Evolutionary conservation across 2,113 vertebrate genomes (phyloP).

Genomic region (Ammodramus savannarum): DNA sequence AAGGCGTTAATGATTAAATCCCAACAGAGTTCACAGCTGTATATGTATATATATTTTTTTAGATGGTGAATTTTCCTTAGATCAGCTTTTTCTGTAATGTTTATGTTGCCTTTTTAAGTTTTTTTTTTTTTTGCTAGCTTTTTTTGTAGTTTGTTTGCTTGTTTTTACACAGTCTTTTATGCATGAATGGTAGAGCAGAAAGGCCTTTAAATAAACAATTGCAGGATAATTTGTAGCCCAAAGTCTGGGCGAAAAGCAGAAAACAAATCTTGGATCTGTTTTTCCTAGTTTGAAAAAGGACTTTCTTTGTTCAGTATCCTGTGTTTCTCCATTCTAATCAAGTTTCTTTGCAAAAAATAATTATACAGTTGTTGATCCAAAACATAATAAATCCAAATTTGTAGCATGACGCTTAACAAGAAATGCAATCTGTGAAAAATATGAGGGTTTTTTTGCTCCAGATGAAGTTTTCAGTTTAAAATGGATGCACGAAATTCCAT

Average conservation of each 20-base stretch:
- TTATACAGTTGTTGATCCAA: neutral
- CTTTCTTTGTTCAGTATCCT: neutral
- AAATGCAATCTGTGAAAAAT: neutral
- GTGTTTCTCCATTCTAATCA: neutral
- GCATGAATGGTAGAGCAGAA: neutral
- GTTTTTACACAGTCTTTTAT: neutral
- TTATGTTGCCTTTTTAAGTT: neutral
- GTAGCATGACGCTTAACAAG: fast-evolving
- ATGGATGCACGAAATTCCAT: neutral
- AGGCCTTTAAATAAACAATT: neutral
- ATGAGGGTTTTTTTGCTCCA: fast-evolving
- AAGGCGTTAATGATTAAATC: neutral
- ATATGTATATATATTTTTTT: neutral
- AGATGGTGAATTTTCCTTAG: neutral
- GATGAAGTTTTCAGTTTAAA: neutral
- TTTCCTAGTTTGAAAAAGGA: neutral
- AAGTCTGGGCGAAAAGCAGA: neutral
- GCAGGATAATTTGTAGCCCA: neutral
- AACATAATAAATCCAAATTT: neutral
- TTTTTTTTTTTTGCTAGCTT: neutral
- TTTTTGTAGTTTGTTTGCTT: neutral
- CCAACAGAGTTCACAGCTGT: neutral
- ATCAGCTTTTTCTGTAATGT: neutral
- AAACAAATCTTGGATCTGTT: neutral
- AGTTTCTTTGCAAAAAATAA: neutral